Evolutionary conservation across 2,888 invertebrate species (phyloP).

Genomic region (Globia sparganii): DNA sequence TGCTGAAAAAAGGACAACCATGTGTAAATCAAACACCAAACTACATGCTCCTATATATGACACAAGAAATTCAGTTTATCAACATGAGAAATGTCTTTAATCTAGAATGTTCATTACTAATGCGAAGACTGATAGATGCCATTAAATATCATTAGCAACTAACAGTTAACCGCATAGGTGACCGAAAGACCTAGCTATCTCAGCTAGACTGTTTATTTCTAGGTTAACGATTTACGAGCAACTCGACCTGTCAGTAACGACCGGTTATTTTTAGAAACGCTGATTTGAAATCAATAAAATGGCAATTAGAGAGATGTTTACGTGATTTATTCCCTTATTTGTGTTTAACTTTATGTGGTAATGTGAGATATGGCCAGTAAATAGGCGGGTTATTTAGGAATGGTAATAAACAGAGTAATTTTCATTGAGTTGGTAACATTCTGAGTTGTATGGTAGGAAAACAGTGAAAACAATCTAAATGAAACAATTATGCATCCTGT

Average conservation of each 20-base stretch:
- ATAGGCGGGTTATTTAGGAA: background rate
- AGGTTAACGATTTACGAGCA: constrained; percentile 62
- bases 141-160: constrained; percentile 50
- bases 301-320: constrained; percentile 48
- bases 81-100: constrained; percentile 31
- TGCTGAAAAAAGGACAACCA: background rate
- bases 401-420: background rate
- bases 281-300: constrained; percentile 61
- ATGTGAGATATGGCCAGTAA: constrained; percentile 1
- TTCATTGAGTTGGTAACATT: background rate
- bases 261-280: constrained; percentile 43
- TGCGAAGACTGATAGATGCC: constrained; percentile 31
- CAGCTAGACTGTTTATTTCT: constrained; percentile 52
- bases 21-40: background rate
- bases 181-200: constrained; percentile 65
- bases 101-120: constrained; percentile 32
- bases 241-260: constrained; percentile 46
- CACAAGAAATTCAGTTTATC: constrained; percentile 2
- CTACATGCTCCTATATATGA: background rate
- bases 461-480: background rate
- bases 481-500: background rate
- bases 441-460: background rate
- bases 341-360: constrained; percentile 18
- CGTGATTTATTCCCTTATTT: constrained; percentile 50
- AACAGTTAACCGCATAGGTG: constrained; percentile 35